These are phyloP conservation scores for Myiagra hebetior DNA, from an alignment of 2,113 vertebrate species.

Conservation along the genomic window DNA sequence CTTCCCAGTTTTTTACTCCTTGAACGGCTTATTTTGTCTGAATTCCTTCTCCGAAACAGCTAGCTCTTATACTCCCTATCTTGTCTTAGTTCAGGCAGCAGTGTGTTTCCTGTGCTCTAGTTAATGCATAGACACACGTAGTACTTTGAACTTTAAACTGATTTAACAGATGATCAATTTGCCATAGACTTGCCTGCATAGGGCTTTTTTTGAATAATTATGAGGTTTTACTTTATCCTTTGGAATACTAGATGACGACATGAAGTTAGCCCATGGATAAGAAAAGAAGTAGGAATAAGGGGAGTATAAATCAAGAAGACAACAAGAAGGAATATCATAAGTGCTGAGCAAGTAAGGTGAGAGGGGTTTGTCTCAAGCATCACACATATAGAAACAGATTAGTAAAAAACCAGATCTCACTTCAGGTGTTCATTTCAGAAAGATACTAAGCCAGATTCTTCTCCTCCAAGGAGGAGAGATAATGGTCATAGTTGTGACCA, in stretches of 20 bases:
- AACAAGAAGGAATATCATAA: background rate
- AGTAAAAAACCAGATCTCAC: background rate
- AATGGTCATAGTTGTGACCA: background rate
- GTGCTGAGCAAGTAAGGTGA: background rate
- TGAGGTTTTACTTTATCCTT: background rate
- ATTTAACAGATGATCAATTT: background rate
- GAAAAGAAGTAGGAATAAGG: background rate
- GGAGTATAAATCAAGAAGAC: background rate
- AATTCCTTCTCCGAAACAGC: background rate
- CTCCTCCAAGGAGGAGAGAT: background rate
- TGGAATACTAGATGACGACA: background rate
- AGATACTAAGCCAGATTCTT: background rate
- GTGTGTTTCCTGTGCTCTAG: background rate
- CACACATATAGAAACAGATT: background rate
- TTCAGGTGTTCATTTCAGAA: background rate
- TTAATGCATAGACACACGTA: background rate
- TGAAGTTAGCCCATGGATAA: background rate
- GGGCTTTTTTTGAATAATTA: accelerated
- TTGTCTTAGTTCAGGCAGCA: background rate
- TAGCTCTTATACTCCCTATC: background rate
- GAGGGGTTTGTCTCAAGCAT: background rate
- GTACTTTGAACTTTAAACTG: background rate
- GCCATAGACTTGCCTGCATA: background rate
- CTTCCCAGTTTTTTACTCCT: background rate
- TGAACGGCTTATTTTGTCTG: background rate